Percentiles rank a stretch among this genome's conserved stretches.
Conservation (phyloP, 2,888 invertebrate genomes). For the Coenonympha arcania region DNA sequence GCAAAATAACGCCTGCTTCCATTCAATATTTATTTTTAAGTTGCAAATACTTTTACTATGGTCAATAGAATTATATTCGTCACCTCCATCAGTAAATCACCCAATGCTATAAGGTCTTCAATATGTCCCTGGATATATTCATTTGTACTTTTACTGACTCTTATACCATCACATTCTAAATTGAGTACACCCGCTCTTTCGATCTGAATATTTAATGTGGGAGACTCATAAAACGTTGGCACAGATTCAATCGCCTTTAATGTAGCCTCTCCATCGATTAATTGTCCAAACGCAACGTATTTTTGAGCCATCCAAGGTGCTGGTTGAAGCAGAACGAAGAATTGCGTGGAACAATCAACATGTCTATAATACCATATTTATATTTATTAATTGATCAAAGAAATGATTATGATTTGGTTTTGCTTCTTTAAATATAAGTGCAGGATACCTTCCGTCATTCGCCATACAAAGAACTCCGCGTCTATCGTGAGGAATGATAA, state of each 20-base stretch:
- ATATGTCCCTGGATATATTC: slow-evolving; percentile 53
- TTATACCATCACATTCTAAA: slow-evolving; percentile 52
- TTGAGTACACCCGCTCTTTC: slow-evolving; percentile 52
- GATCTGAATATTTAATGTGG: slow-evolving; percentile 48
- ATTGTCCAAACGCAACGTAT: slow-evolving; percentile 83
- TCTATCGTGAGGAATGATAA: slow-evolving; percentile 76
- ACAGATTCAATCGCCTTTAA: slow-evolving; percentile 76
- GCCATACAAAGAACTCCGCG: slow-evolving; percentile 83
- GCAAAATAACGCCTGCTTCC: no score
- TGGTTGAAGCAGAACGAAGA: slow-evolving; percentile 78
- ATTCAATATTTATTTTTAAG: no score
- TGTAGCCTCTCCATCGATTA: slow-evolving; percentile 78
- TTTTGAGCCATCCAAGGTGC: slow-evolving; percentile 80
- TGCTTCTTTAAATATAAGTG: not conserved
- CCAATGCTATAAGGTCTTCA: slow-evolving; percentile 49
- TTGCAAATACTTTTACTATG: no score
- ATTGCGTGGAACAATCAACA: slow-evolving; percentile 79
- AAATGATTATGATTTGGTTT: not conserved
- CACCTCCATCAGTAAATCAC: slow-evolving; percentile 48
- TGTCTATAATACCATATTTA: slow-evolving; percentile 55
- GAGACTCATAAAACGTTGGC: slow-evolving; percentile 77
- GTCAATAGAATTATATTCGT: no score
- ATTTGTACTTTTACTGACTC: slow-evolving; percentile 44
- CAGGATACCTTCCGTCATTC: slow-evolving; percentile 72
- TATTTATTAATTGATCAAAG: not conserved